Evolutionary conservation across 2,888 invertebrate genomes (phyloP).

Genomic region (Allolobophora icterica): DNA sequence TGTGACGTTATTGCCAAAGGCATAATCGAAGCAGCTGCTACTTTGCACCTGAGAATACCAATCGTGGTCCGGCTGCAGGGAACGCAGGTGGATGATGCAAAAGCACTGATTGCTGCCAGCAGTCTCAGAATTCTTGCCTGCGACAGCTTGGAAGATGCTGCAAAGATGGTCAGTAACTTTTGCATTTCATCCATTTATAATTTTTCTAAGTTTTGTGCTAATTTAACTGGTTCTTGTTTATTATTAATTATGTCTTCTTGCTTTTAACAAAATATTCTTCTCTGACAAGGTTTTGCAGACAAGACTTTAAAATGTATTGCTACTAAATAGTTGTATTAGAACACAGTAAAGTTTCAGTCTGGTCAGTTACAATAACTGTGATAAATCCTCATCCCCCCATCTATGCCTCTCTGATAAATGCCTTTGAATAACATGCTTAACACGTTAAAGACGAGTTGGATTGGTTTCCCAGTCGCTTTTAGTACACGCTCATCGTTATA

Average conservation of each 20-base stretch:
- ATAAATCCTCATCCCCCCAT: too few species aligned
- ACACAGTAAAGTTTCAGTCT: too few species aligned
- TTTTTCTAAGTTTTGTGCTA: not conserved
- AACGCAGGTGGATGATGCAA: conserved; percentile 73
- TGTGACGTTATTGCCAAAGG: conserved; percentile 97
- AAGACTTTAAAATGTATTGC: not conserved
- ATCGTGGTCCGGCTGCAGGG: conserved; percentile 91
- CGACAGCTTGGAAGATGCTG: conserved; percentile 84
- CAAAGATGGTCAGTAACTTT: conserved; percentile 71
- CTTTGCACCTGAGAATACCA: conserved; percentile 87
- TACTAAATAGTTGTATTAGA: not conserved
- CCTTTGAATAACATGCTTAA: too few species aligned
- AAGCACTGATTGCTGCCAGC: conserved; percentile 81
- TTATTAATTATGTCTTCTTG: not conserved
- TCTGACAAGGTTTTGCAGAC: not conserved
- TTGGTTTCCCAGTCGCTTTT: too few species aligned
- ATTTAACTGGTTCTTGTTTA: not conserved
- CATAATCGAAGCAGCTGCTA: conserved; percentile 90
- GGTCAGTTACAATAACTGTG: too few species aligned
- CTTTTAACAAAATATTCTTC: not conserved
- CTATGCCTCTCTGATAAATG: too few species aligned
- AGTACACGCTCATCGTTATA: too few species aligned
- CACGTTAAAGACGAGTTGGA: too few species aligned
- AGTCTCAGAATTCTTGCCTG: conserved; percentile 81
- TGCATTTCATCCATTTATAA: not conserved